Evolutionary conservation across 2,797 vertebrate species (phyloP).

Genomic region (Coregonus sp.): DNA sequence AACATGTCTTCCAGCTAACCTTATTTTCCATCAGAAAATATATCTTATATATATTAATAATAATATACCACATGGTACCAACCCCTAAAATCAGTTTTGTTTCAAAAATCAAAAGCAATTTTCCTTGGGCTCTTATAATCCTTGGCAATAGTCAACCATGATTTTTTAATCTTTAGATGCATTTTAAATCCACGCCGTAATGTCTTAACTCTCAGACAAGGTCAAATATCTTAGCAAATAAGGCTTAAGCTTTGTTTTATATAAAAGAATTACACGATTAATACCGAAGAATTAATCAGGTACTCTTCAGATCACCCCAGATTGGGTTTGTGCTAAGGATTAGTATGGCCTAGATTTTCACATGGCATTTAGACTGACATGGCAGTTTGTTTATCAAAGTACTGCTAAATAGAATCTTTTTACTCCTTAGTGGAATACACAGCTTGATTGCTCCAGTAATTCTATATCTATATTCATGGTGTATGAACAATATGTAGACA

Average conservation of each 20-base stretch:
- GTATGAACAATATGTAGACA: too few relatives aligned
- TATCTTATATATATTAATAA: slow-evolving; percentile 22
- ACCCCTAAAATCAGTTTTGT: slow-evolving; percentile 80
- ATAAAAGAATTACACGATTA: slow-evolving; percentile 88
- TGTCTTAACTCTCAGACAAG: slow-evolving; percentile 85
- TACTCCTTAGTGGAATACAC: slow-evolving; percentile 47
- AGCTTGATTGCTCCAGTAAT: slow-evolving; percentile 46
- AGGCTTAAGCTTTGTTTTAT: slow-evolving; percentile 88
- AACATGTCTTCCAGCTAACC: slow-evolving; percentile 53
- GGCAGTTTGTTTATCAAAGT: slow-evolving; percentile 72
- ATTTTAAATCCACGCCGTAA: slow-evolving; percentile 85
- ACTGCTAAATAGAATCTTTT: slow-evolving; percentile 68
- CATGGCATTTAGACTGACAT: slow-evolving; percentile 75
- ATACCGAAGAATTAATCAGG: slow-evolving; percentile 86
- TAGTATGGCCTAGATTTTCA: slow-evolving; percentile 83
- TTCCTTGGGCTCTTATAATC: slow-evolving; percentile 83
- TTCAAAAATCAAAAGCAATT: slow-evolving; percentile 83
- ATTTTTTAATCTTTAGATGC: slow-evolving; percentile 88
- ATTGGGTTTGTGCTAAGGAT: slow-evolving; percentile 83
- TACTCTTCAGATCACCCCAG: slow-evolving; percentile 82
- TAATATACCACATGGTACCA: slow-evolving; percentile 71
- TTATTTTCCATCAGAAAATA: slow-evolving; percentile 51
- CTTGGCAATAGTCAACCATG: slow-evolving; percentile 67
- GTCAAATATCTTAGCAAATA: slow-evolving; percentile 87
- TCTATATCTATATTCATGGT: not conserved